Conservation (phyloP, 1,140 invertebrate species). For the Ctenoplectra terminalis region DNA sequence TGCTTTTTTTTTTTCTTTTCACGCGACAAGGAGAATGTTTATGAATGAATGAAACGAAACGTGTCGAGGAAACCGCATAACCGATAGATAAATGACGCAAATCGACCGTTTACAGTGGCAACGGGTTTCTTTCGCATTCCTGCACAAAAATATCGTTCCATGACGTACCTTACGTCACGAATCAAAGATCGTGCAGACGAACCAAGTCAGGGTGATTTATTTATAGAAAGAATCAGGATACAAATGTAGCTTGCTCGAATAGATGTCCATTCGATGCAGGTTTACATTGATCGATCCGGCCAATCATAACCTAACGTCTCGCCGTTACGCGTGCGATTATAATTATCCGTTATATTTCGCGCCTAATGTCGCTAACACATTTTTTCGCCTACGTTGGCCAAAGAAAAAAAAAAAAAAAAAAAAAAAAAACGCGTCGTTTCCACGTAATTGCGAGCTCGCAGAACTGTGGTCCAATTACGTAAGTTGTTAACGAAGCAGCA, state of each 20-base stretch:
- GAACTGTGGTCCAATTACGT: slow-evolving; percentile 1
- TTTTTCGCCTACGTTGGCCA: not conserved
- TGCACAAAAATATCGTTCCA: slow-evolving; percentile 4
- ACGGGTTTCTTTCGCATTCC: not conserved
- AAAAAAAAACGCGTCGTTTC: not conserved
- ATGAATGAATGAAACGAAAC: not conserved
- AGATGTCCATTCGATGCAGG: not conserved
- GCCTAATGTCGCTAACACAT: not conserved
- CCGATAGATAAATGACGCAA: not conserved
- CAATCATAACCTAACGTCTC: not conserved
- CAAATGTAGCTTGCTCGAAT: not conserved
- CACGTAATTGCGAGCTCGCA: not conserved
- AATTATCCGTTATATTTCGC: not conserved
- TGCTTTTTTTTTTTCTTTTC: too few species aligned
- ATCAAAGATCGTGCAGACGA: slow-evolving; percentile 30
- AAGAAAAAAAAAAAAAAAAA: too few species aligned
- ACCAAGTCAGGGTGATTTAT: slow-evolving; percentile 40
- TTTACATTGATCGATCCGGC: not conserved
- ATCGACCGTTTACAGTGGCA: not conserved
- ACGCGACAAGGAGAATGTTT: not conserved
- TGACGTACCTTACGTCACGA: slow-evolving; percentile 38
- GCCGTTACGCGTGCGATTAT: not conserved
- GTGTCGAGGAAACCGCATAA: too few species aligned
- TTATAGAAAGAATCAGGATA: slow-evolving; percentile 46
- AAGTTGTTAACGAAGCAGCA: not conserved